Conservation (phyloP, 1,140 invertebrate genomes). For the Drosophila seguyi region DNA sequence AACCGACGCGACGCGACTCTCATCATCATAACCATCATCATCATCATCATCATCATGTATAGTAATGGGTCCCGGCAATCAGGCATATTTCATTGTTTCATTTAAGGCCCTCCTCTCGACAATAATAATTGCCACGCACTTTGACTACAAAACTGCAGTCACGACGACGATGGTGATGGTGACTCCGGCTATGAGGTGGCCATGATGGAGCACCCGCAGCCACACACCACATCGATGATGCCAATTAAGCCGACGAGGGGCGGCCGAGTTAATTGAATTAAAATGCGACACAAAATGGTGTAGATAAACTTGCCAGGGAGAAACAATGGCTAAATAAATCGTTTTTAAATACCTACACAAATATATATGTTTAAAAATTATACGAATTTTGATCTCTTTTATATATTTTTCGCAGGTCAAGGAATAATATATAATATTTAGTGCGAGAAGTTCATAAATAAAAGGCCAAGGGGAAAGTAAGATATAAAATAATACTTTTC, state of each 20-base stretch:
- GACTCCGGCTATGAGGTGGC: conserved; percentile 15
- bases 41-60: conserved; percentile 34
- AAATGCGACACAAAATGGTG: conserved; percentile 71
- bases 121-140: conserved; percentile 81
- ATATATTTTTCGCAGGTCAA: not conserved
- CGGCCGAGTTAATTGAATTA: conserved; percentile 71
- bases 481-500: not conserved
- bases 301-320: conserved; percentile 31
- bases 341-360: conserved; percentile 31
- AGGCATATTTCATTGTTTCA: conserved; percentile 81
- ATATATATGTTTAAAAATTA: not conserved
- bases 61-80: conserved; percentile 67
- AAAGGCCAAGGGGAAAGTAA: not conserved
- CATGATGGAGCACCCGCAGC: conserved; percentile 63
- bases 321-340: conserved; percentile 44
- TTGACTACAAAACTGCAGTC: conserved; percentile 62
- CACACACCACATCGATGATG: conserved; percentile 47
- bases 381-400: conserved; percentile 14
- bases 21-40: conserved; percentile 39
- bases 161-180: conserved; percentile 13
- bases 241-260: conserved; percentile 68
- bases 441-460: not conserved
- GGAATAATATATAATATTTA: not conserved
- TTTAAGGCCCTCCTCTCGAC: conserved; percentile 60
- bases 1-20: conserved; percentile 66